These are phyloP conservation scores for Thecocarcelia acutangulata DNA, from an alignment of 2,888 invertebrate species.

Conservation along the genomic window DNA sequence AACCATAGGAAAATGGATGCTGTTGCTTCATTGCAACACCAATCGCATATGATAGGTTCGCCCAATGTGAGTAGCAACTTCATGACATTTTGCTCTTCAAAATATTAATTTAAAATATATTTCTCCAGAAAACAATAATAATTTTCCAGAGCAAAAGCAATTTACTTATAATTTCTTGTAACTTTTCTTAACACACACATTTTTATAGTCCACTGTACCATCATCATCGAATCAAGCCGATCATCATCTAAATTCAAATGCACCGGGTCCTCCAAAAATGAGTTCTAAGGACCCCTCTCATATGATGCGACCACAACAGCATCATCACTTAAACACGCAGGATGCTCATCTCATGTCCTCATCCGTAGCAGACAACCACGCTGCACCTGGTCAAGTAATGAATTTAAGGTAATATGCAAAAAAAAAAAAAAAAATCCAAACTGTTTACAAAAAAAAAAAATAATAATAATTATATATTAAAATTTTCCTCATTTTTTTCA, in stretches of 20 bases:
- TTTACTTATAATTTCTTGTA: background rate
- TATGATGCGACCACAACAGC: constrained; percentile 72
- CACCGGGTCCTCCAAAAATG: constrained; percentile 81
- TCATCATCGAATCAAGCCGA: constrained; percentile 77
- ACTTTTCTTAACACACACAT: background rate
- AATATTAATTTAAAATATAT: too few relatives aligned
- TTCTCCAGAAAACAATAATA: background rate
- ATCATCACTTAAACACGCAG: constrained; percentile 65
- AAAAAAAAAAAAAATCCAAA: too few relatives aligned
- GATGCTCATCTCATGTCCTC: constrained; percentile 65
- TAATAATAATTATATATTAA: too few relatives aligned
- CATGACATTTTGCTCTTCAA: background rate
- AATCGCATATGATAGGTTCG: constrained; percentile 71
- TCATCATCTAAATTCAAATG: constrained; percentile 81
- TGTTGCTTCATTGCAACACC: constrained; percentile 71
- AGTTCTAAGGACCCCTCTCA: constrained; percentile 82
- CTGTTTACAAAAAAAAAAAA: too few relatives aligned
- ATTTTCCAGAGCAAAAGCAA: background rate
- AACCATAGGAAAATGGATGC: constrained; percentile 72
- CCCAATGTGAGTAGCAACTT: constrained; percentile 69
- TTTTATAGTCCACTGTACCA: constrained; percentile 74
- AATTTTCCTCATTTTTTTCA: background rate
- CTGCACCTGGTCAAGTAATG: constrained; percentile 74
- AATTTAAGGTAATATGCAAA: constrained; percentile 75
- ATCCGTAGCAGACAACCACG: constrained; percentile 70